Evolutionary conservation across 2,888 invertebrate species (phyloP).

Genomic region (Acleris laterana): DNA sequence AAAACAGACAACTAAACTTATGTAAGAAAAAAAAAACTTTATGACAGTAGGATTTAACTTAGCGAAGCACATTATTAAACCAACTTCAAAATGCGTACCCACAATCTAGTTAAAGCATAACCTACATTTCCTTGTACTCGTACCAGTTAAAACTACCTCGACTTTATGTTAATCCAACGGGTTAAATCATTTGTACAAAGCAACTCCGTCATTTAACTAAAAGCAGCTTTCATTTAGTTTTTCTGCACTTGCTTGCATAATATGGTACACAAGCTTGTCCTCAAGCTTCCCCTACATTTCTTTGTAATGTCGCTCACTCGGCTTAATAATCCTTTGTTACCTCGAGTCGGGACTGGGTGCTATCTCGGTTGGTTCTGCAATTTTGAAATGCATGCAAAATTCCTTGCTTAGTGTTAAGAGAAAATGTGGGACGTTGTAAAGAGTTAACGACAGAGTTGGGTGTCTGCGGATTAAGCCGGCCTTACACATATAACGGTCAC

Average conservation of each 20-base stretch:
- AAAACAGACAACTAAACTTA: too few species aligned
- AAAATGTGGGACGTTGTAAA: slow-evolving; percentile 7
- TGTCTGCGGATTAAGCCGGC: neutral
- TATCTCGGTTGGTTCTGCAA: slow-evolving; percentile 35
- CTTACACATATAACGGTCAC: too few species aligned
- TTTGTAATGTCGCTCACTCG: slow-evolving; percentile 38
- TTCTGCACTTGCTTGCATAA: slow-evolving; percentile 34
- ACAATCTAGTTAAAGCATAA: too few species aligned
- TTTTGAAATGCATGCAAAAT: slow-evolving; percentile 37
- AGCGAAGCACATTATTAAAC: too few species aligned
- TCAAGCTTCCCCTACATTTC: slow-evolving; percentile 32
- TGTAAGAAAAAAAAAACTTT: too few species aligned
- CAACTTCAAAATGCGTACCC: too few species aligned
- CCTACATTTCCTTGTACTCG: neutral
- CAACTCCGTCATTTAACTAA: slow-evolving; percentile 34
- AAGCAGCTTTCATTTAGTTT: slow-evolving; percentile 35
- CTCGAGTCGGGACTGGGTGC: slow-evolving; percentile 26
- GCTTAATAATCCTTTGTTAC: slow-evolving; percentile 39
- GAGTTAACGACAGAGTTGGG: neutral
- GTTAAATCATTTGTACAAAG: slow-evolving; percentile 31
- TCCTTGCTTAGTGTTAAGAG: slow-evolving; percentile 27
- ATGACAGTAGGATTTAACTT: too few species aligned
- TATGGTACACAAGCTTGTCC: slow-evolving; percentile 28
- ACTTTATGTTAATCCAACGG: slow-evolving; percentile 23
- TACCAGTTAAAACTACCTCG: neutral